Evolutionary conservation across 2,797 vertebrate species (phyloP).

Genomic region (Channa striata): DNA sequence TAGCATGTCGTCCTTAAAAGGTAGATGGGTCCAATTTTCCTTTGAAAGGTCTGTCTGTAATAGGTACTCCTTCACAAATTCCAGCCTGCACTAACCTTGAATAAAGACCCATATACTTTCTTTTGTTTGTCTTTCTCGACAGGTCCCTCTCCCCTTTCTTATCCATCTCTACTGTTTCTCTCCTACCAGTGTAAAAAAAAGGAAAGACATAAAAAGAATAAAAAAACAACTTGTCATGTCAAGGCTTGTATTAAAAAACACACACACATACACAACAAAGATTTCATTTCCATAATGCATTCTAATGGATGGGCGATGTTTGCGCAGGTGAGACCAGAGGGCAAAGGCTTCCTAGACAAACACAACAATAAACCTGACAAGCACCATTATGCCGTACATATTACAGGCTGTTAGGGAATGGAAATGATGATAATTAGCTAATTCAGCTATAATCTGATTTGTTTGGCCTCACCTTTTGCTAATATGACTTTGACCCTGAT

Average conservation of each 20-base stretch:
- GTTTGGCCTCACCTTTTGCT: slow-evolving; percentile 77
- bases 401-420: slow-evolving; percentile 80
- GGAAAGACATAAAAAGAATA: slow-evolving; percentile 11
- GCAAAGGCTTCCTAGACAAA: slow-evolving; percentile 84
- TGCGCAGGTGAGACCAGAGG: slow-evolving; percentile 79
- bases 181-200: slow-evolving; percentile 14
- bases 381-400: slow-evolving; percentile 83
- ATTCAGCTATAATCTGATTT: slow-evolving; percentile 87
- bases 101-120: slow-evolving; percentile 81
- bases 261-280: slow-evolving; percentile 61
- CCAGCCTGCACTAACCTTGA: slow-evolving; percentile 91
- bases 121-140: slow-evolving; percentile 14
- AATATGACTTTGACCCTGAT: slow-evolving; percentile 76
- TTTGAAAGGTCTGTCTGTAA: slow-evolving; percentile 96
- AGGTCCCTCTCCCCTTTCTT: slow-evolving; percentile 28
- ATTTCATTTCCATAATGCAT: slow-evolving; percentile 86
- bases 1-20: slow-evolving; percentile 98
- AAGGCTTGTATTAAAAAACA: slow-evolving; percentile 68
- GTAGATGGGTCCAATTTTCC: slow-evolving; percentile 94
- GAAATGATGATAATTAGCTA: slow-evolving; percentile 86
- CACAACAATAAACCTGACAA: slow-evolving; percentile 84
- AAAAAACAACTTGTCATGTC: slow-evolving; percentile 62
- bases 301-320: slow-evolving; percentile 83
- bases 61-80: slow-evolving; percentile 93
- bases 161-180: slow-evolving; percentile 60